Evolutionary conservation across 1,140 invertebrate genomes (phyloP), one percentile per base, ranked within the genome.

Genomic region (Harlomillsia oculata): DNA sequence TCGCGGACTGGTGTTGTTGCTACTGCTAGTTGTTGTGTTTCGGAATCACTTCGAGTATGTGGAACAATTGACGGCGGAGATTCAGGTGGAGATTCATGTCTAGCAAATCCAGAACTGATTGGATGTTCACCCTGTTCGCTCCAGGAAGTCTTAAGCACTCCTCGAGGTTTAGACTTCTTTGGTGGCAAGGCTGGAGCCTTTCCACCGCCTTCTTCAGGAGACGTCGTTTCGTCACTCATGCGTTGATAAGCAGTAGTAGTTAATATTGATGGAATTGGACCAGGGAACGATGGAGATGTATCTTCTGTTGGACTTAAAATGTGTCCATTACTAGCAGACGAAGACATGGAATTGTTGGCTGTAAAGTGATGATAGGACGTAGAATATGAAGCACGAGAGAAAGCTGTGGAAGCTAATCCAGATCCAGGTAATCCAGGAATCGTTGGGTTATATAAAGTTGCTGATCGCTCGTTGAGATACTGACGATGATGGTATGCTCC

Each of bases 161-260:
- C 67, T 66, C 29, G 34, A 43, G 68, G 74, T 71, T 75, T 73
- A 23, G 72, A 71, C 67, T 72, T 78, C 73, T 89, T 88, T 46
- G 87, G 87, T 50, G 86, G 87, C 61, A 89, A 71, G 16, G 84
- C 85, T 14, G 85, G 87, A 34, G 84, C 51, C 23, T 29, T 32
- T 9, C 28, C 34, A 3, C 20, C 20, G 16, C 32, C 45, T 18
- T 48, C 34, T 48, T 48, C 45, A 1, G 36, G 2, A 1, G n/a
- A n/a, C n/a, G n/a, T n/a, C n/a, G n/a, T n/a, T n/a, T n/a, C n/a
- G n/a, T n/a, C n/a, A n/a, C n/a, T n/a, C n/a, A n/a, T n/a, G n/a
- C n/a, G n/a, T n/a, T n/a, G n/a, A n/a, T n/a, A n/a, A n/a, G n/a
- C n/a, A n/a, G n/a, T n/a, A n/a, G n/a, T n/a, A n/a, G n/a, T n/a